Evolutionary conservation across 2,888 invertebrate genomes (phyloP).

Genomic region (Drosophila aldrichi): DNA sequence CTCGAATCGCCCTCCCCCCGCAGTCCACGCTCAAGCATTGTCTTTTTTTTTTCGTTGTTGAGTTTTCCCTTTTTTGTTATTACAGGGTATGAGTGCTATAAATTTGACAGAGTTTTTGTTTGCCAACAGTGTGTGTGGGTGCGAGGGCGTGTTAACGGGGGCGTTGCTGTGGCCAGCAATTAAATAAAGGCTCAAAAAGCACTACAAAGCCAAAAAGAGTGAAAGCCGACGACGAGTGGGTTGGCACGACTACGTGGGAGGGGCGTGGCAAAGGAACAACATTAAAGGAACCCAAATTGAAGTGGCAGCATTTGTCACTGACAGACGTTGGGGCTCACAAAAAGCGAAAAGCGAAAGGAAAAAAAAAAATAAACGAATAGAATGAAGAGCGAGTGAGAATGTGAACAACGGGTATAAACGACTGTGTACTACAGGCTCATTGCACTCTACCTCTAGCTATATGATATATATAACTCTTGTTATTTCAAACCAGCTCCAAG

Average conservation of each 20-base stretch:
- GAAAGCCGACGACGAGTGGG: neutral
- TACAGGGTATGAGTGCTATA: conserved; percentile 51
- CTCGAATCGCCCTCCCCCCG: conserved; percentile 6
- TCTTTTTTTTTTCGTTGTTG: conserved; percentile 37
- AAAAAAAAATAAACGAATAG: conserved; percentile 4
- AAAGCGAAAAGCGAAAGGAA: neutral
- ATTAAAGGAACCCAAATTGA: conserved; percentile 33
- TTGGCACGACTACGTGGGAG: neutral
- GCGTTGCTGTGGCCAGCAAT: conserved; percentile 55
- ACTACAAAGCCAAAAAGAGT: conserved; percentile 5
- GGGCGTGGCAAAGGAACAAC: conserved; percentile 7
- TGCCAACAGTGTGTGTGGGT: neutral
- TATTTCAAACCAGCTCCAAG: no score
- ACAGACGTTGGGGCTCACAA: conserved; percentile 19
- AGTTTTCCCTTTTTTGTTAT: neutral
- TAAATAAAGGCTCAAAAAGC: conserved; percentile 54
- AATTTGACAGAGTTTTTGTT: conserved; percentile 52
- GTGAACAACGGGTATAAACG: neutral
- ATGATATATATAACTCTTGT: no score
- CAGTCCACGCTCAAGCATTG: conserved; percentile 30
- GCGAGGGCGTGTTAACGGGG: conserved; percentile 23
- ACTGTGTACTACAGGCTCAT: neutral
- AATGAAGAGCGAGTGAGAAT: neutral
- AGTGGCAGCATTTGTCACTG: conserved; percentile 56
- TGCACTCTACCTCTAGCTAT: no score